A percentile compares a stretch with the other conserved stretches of the same genome.
phyloP scores from a whole-genome alignment of 2,888 invertebrate species.

The Synanthedon formicaeformis region DNA sequence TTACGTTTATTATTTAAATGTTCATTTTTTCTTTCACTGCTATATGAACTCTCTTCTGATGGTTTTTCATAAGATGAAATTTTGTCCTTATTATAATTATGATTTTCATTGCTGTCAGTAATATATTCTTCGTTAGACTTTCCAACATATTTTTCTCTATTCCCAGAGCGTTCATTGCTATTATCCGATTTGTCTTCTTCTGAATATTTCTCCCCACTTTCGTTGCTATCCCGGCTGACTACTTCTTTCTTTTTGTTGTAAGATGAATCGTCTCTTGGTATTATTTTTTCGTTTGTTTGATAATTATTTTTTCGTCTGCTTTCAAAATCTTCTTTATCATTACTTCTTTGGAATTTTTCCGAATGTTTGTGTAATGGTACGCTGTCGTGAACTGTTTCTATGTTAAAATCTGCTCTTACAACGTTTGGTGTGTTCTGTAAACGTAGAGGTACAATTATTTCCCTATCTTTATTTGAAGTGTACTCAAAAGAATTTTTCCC shows the following conservation, averaged over 20 bases:
- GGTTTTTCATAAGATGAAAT: slow-evolving; percentile 1
- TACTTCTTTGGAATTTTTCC: slow-evolving; percentile 5
- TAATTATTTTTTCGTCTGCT: neutral
- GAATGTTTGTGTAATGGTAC: slow-evolving; percentile 2
- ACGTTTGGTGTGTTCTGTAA: slow-evolving; percentile 1
- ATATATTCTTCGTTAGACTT: slow-evolving; percentile 7
- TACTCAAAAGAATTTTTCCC: slow-evolving; percentile 28
- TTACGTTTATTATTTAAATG: neutral
- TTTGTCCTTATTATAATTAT: slow-evolving; percentile 1
- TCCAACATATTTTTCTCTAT: slow-evolving; percentile 8
- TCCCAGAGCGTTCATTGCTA: slow-evolving; percentile 16
- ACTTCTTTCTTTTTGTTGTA: slow-evolving; percentile 3
- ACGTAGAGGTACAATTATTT: neutral
- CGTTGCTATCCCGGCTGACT: neutral
- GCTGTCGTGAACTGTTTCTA: slow-evolving; percentile 38
- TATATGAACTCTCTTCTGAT: slow-evolving; percentile 3
- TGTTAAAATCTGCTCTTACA: slow-evolving; percentile 38
- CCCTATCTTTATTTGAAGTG: slow-evolving; percentile 20
- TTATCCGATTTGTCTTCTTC: slow-evolving; percentile 5
- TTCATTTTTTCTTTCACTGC: slow-evolving; percentile 10
- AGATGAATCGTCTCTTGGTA: slow-evolving; percentile 8
- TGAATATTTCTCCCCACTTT: slow-evolving; percentile 3
- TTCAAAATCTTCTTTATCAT: slow-evolving; percentile 7
- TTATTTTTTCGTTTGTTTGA: slow-evolving; percentile 4
- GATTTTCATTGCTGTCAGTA: slow-evolving; percentile 10